Evolutionary conservation across 2,888 invertebrate species (phyloP).

Genomic region (Andrena flavipes): DNA sequence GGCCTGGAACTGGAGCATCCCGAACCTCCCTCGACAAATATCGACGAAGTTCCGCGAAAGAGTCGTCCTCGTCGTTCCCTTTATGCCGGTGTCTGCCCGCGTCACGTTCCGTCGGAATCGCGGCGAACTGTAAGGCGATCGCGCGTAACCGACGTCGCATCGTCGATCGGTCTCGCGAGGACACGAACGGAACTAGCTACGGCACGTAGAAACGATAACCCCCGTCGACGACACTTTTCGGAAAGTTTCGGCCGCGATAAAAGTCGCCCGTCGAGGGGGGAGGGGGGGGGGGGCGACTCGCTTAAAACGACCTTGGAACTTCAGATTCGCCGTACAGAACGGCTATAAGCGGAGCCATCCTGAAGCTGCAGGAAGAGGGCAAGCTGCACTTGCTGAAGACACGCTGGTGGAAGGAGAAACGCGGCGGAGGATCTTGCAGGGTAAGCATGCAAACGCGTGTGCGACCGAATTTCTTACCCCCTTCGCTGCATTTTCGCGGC

Average conservation of each 20-base stretch:
- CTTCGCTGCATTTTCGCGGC: conserved; percentile 18
- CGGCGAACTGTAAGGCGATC: conserved; percentile 33
- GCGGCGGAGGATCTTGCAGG: conserved; percentile 94
- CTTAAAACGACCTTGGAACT: conserved; percentile 70
- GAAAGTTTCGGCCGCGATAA: conserved; percentile 61
- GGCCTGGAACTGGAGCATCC: background rate
- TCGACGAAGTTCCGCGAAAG: background rate
- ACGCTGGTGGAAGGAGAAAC: conserved; percentile 98
- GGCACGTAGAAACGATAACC: conserved; percentile 34
- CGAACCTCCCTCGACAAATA: conserved; percentile 10
- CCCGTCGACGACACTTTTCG: conserved; percentile 29
- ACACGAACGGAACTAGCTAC: background rate
- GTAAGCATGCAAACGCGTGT: conserved; percentile 85
- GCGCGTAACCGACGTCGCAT: conserved; percentile 29
- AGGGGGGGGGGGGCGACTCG: background rate
- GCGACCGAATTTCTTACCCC: conserved; percentile 47
- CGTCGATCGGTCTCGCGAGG: conserved; percentile 35
- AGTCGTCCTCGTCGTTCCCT: background rate
- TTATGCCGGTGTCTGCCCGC: background rate
- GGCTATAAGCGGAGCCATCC: conserved; percentile 96
- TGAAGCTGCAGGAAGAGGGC: conserved; percentile 98
- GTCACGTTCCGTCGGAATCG: background rate
- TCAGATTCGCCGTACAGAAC: conserved; percentile 97
- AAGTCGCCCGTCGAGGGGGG: conserved; percentile 18
- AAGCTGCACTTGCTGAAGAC: conserved; percentile 96